Evolutionary conservation across 2,888 invertebrate species (phyloP).

Genomic region (Sepioteuthis lessoniana): DNA sequence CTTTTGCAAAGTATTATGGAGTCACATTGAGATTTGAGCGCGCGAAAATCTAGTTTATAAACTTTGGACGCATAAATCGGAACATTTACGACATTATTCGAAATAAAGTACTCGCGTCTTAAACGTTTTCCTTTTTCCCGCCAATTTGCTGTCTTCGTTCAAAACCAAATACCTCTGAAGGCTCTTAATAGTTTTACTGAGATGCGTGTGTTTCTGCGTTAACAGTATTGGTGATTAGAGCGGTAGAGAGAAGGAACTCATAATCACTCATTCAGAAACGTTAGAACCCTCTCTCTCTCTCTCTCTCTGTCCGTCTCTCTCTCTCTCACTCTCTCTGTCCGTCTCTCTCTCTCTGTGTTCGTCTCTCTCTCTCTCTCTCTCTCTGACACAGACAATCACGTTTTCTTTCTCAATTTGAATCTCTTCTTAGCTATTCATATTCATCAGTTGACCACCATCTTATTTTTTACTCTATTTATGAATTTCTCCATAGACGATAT

Average conservation of each 20-base stretch:
- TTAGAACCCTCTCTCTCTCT: too few relatives aligned
- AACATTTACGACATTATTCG: background rate
- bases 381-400: background rate
- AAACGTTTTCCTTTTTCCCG: background rate
- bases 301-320: too few relatives aligned
- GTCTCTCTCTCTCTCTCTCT: background rate
- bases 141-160: background rate
- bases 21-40: background rate
- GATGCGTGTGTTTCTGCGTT: background rate
- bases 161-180: background rate
- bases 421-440: background rate
- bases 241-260: too few relatives aligned
- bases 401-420: background rate
- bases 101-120: background rate
- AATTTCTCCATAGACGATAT: background rate
- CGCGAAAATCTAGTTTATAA: background rate
- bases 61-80: background rate
- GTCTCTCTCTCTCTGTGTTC: background rate
- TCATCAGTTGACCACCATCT: background rate
- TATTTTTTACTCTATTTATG: background rate
- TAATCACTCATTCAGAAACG: too few relatives aligned
- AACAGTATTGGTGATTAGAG: background rate
- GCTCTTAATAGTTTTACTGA: too few relatives aligned
- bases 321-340: background rate
- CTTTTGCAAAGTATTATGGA: background rate